Evolutionary conservation across 1,140 invertebrate genomes (phyloP).

Genomic region (Theocolax elegans): DNA sequence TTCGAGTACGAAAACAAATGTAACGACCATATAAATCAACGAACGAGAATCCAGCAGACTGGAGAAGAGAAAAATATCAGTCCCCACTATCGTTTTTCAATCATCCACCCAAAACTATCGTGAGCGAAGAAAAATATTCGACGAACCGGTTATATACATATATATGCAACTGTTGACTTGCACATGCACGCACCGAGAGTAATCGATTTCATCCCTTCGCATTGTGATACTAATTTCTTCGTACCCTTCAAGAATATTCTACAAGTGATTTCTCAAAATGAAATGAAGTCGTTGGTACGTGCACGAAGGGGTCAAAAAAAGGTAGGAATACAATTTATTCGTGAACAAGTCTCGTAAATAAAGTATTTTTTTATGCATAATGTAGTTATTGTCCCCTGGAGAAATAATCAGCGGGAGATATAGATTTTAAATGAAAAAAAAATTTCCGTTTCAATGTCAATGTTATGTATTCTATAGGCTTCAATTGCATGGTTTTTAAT

Average conservation of each 20-base stretch:
- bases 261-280: slow-evolving; percentile 2
- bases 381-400: neutral
- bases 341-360: neutral
- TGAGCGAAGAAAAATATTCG: neutral
- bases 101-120: neutral
- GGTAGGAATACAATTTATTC: slow-evolving; percentile 1
- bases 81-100: slow-evolving; percentile 3
- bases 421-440: neutral
- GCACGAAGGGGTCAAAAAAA: neutral
- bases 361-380: neutral
- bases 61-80: neutral
- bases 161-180: neutral
- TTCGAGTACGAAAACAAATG: too few relatives aligned
- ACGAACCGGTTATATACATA: neutral
- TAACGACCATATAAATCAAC: too few relatives aligned
- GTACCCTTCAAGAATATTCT: neutral
- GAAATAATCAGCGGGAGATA: neutral
- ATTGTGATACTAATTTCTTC: slow-evolving; percentile 16
- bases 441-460: too few relatives aligned
- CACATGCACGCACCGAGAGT: neutral
- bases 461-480: too few relatives aligned
- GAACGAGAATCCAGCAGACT: too few relatives aligned
- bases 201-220: slow-evolving; percentile 2
- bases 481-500: too few relatives aligned
- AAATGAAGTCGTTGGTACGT: neutral